Base-by-base conservation (phyloP, 1,140 invertebrate species). In the Drosophila simulans region DNA sequence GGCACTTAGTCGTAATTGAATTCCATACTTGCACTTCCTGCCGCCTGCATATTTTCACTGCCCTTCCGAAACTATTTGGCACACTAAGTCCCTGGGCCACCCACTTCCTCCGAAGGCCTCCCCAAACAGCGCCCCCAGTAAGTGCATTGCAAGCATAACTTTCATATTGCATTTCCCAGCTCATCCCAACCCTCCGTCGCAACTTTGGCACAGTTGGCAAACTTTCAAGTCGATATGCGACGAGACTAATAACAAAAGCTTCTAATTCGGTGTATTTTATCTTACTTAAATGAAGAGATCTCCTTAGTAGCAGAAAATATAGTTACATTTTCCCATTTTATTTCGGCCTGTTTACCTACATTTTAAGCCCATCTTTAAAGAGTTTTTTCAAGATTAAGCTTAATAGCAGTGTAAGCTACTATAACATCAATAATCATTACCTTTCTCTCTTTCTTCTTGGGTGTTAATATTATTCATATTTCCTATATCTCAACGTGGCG, bases 101-200 rank as follows among this genome's bases (percentile, higher is more conserved):
- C 43, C 57, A 57, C 15, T 17, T 43, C 25, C 25, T 20, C 37
- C 37, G 5, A 7, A 15, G 1, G n/a, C 20, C 12, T 2, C 7
- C 34, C 7, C 31, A 22, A 39, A 11, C 12, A 20, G 31, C 20
- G 8, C 31, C 46, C 35, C 45, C 20, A 37, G 22, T 37, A 84
- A 84, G 66, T 77, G 81, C 65, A 69, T 70, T 82, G 51, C 75
- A 46, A 72, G 77, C 80, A 84, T 81, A 84, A 84, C 82, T 85
- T 69, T 53, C 71, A 80, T 77, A 76, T 85, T 68, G 80, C 71
- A 75, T 66, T 75, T 27, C 8, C 46, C 20, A 22, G 20, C 20
- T 22, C 20, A 11, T 37, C 13, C 37, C 37, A 31, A 0, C 12
- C 11, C 42, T 10, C 15, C 34, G 12, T 13, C 20, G 54, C 13